Evolutionary conservation across 2,888 invertebrate genomes (phyloP).

Genomic region (Chelonus formosanus): DNA sequence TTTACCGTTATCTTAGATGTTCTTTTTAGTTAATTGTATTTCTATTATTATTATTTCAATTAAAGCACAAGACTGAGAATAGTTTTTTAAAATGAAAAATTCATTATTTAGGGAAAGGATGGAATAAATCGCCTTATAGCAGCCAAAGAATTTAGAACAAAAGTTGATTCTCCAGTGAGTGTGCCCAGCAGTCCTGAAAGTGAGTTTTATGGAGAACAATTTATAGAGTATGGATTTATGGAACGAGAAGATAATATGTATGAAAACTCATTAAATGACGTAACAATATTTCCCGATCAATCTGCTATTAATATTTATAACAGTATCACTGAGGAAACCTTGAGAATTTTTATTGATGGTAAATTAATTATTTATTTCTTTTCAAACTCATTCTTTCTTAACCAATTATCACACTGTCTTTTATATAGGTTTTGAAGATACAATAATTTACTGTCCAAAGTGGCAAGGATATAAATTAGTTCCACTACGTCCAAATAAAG

Average conservation of each 20-base stretch:
- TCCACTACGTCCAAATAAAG: slow-evolving; percentile 71
- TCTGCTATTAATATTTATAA: slow-evolving; percentile 70
- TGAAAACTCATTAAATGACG: slow-evolving; percentile 46
- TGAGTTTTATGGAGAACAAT: slow-evolving; percentile 55
- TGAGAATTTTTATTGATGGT: slow-evolving; percentile 73
- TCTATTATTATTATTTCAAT: too few relatives aligned
- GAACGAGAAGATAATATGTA: slow-evolving; percentile 54
- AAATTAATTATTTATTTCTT: slow-evolving; percentile 14
- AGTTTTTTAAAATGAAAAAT: slow-evolving; percentile 18
- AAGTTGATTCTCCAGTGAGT: slow-evolving; percentile 46
- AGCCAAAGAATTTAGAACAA: slow-evolving; percentile 43
- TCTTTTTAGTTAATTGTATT: neutral
- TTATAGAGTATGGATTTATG: slow-evolving; percentile 72
- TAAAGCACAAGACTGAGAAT: too few relatives aligned
- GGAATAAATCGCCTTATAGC: slow-evolving; percentile 42
- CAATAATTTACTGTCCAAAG: slow-evolving; percentile 74
- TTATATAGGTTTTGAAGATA: slow-evolving; percentile 67
- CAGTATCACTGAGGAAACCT: slow-evolving; percentile 73
- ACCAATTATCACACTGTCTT: slow-evolving; percentile 17
- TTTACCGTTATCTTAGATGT: too few relatives aligned
- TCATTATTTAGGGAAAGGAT: slow-evolving; percentile 42
- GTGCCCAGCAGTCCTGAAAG: slow-evolving; percentile 53
- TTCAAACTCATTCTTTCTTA: neutral
- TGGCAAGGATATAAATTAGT: slow-evolving; percentile 73
- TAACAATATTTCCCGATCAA: slow-evolving; percentile 66